Evolutionary conservation across 2,797 vertebrate genomes (phyloP), one percentile per base, ranked within the genome.

Genomic region (Schizopygopsis malacanthus): DNA sequence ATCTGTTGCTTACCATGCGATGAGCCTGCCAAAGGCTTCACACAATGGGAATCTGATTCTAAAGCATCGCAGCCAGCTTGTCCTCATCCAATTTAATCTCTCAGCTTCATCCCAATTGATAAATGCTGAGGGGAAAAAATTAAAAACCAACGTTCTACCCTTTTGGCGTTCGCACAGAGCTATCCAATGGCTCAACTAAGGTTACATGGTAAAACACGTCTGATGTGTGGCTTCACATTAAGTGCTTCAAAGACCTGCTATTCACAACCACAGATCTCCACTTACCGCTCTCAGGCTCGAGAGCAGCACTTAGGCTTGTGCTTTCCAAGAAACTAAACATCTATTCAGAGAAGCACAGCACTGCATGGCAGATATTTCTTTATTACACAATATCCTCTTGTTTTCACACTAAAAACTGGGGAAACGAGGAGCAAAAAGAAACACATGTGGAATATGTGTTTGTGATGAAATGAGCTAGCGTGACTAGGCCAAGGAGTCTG

Each of bases 401-500:
- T 65, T 70, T 65, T 80, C 63, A 76, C 71, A 54, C 78, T 67
- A 50, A 77, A 86, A 82, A 47, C 2, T 39, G 47, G 47, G 43
- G 65, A 52, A 87, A 84, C 79, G 50, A 75, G 6, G 28, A 65
- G 50, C 72, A 86, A 70, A 79, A 84, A 78, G 67, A 87, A 87
- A 72, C 43, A 84, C 82, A 85, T 79, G 43, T 79, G 65, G 72
- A 41, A 65, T 88, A 33, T 85, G 73, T 82, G 39, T 76, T 85
- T 79, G 85, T 84, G 83, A 84, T 82, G 67, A 85, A 85, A 70
- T 61, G 84, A 70, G 43, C 77, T 41, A 56, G 70, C 77, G 72
- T 86, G 85, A 79, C 77, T 67, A 56, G 79, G 69, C 50, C 72
- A 43, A 85, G 47, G 91, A 89, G 78, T 90, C 85, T 73, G 61